Percentiles rank a stretch among this genome's conserved stretches.
These are phyloP conservation scores for Ictidomys tridecemlineatus DNA, from an alignment of 2,113 vertebrate genomes.

Conservation along the genomic window DNA sequence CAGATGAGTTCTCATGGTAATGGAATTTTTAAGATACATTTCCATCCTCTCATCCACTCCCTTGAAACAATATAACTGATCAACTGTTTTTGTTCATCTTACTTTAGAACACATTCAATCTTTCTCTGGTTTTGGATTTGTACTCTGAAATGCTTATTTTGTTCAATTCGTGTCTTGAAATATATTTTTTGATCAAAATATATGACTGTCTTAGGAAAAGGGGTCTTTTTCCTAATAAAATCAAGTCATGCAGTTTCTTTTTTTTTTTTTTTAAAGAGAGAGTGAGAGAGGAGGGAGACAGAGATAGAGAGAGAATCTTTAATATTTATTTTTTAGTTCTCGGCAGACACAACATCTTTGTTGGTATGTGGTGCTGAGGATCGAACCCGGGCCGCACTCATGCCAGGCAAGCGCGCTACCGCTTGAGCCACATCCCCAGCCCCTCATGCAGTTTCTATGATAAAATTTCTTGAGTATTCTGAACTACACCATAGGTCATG, in stretches of 20 bases:
- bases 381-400: too few species aligned
- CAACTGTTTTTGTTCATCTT: constrained; percentile 47
- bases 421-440: too few species aligned
- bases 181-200: constrained; percentile 60
- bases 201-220: constrained; percentile 54
- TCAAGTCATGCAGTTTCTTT: constrained; percentile 40
- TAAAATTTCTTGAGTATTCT: constrained; percentile 60
- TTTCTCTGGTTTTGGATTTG: constrained; percentile 61
- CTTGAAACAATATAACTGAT: constrained; percentile 48
- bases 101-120: constrained; percentile 61
- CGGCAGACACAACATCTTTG: too few species aligned
- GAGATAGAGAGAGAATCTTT: too few species aligned
- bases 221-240: constrained; percentile 61
- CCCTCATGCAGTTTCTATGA: constrained; percentile 45
- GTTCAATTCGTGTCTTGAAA: constrained; percentile 10
- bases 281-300: too few species aligned
- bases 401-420: too few species aligned
- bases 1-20: constrained; percentile 55
- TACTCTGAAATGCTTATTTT: constrained; percentile 44
- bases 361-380: too few species aligned
- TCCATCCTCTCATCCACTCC: constrained; percentile 37
- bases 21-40: constrained; percentile 7
- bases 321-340: too few species aligned
- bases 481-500: constrained; percentile 26
- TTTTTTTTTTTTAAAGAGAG: too few species aligned